phyloP scores from a whole-genome alignment of 2,888 invertebrate species.

The Ochropacha duplaris region DNA sequence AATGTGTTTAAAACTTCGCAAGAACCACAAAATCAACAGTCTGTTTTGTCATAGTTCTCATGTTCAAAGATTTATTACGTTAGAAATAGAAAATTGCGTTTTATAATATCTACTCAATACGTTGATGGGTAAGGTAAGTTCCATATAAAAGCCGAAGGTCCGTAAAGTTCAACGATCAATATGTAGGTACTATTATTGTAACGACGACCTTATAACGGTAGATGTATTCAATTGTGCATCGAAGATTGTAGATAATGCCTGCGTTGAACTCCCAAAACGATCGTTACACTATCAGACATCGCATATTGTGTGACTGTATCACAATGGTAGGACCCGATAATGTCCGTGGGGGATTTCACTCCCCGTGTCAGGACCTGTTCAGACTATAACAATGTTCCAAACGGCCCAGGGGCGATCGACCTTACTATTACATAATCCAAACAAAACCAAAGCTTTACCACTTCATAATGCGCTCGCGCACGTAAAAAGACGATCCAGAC shows the following conservation, averaged over 20 bases:
- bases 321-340: constrained; percentile 48
- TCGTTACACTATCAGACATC: constrained; percentile 35
- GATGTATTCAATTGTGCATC: constrained; percentile 34
- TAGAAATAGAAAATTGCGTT: background rate
- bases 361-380: constrained; percentile 40
- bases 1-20: too few species aligned
- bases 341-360: constrained; percentile 42
- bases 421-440: constrained; percentile 61
- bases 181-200: constrained; percentile 5
- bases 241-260: constrained; percentile 29
- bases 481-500: constrained; percentile 52
- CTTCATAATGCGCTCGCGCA: constrained; percentile 58
- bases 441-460: constrained; percentile 52
- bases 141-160: constrained; percentile 2
- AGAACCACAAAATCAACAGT: too few species aligned
- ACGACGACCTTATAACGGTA: constrained; percentile 27
- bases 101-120: background rate
- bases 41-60: too few species aligned
- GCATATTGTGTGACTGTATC: constrained; percentile 36
- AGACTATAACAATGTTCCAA: constrained; percentile 53
- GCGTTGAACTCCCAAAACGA: constrained; percentile 21
- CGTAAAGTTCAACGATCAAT: constrained; percentile 5
- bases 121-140: background rate
- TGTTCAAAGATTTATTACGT: background rate
- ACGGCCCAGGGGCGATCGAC: constrained; percentile 56